Base-by-base conservation (phyloP, 2,888 invertebrate genomes). In the Subacronicta megacephala region DNA sequence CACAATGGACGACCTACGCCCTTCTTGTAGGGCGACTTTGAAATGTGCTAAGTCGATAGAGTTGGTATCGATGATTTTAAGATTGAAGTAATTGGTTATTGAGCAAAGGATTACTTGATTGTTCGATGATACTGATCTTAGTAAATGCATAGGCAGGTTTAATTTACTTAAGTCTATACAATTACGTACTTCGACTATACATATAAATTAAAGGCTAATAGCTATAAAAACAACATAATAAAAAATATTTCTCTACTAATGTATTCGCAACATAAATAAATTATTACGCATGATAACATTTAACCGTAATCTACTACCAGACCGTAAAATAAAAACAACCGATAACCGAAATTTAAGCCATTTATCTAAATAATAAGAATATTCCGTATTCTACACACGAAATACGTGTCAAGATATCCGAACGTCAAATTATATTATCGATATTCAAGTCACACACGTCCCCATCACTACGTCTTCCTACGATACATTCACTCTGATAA, bases 391-490 rank as follows among this genome's bases (percentile, higher is more conserved):
- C 87, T 13, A 50, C 38, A 68, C 88, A 85, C 86, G 86, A 70
- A 82, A 83, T 83, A 71, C 80, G 75, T 85, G 88, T 82, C 85
- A 80, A 75, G 56, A 78, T 69, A 78, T 75, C 67, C 72, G 80
- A 77, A 76, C 56, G 59, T 76, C 68, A 71, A 82, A 80, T 80
- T 64, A 67, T 67, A 63, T 40, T 76, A 83, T 88, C 88, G 87
- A 89, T 81, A 87, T 85, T 81, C 60, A 31, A 49, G 63, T 78
- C 89, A 88, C 87, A 87, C 89, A 88, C 87, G 88, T 87, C 72
- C 75, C 26, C 84, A 81, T 78, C 85, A 84, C 85, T 86, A 84
- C 53, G 52, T 56, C 65, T 65, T 67, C 80, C 79, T 78, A 81
- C 77, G 71, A 57, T 38, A 66, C 63, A 50, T 68, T 63, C 54